A percentile compares a stretch with the other conserved stretches of the same genome.
Conservation (phyloP, 1,140 invertebrate genomes). For the Zaprionus gabonicus region DNA sequence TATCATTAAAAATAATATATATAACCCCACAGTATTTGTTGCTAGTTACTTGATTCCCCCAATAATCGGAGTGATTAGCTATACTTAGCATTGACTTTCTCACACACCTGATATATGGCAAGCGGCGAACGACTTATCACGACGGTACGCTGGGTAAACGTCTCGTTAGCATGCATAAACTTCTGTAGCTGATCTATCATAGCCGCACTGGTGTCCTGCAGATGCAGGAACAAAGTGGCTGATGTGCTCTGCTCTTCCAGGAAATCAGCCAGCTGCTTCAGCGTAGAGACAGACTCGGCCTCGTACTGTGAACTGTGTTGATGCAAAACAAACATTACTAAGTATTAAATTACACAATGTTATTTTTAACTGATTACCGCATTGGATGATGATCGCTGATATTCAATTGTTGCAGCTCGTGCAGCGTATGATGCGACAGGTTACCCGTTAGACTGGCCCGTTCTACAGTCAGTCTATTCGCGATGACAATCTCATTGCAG, state of each 20-base stretch:
- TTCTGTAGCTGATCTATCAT: slow-evolving; percentile 75
- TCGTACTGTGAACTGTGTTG: slow-evolving; percentile 75
- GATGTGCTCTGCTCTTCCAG: slow-evolving; percentile 59
- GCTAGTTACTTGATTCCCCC: not conserved
- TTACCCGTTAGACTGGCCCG: slow-evolving; percentile 53
- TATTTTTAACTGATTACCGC: slow-evolving; percentile 55
- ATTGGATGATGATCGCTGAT: slow-evolving; percentile 80
- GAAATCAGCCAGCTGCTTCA: slow-evolving; percentile 66
- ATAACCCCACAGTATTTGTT: not conserved
- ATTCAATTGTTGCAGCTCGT: slow-evolving; percentile 73
- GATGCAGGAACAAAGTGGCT: slow-evolving; percentile 68
- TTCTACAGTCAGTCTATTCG: slow-evolving; percentile 71
- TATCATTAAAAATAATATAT: no score
- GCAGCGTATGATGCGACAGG: slow-evolving; percentile 59
- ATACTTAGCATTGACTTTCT: not conserved
- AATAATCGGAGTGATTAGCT: not conserved
- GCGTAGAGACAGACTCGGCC: slow-evolving; percentile 66
- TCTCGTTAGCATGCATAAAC: slow-evolving; percentile 61
- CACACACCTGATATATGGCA: slow-evolving; percentile 76
- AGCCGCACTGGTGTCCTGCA: slow-evolving; percentile 72
- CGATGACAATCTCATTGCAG: slow-evolving; percentile 79
- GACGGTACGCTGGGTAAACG: slow-evolving; percentile 70
- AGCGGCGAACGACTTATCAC: slow-evolving; percentile 77
- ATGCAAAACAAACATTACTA: slow-evolving; percentile 3
- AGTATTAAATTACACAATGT: not conserved